These are phyloP conservation scores for Chaunax sp. DNA, from an alignment of 2,797 vertebrate species.

Conservation along the genomic window DNA sequence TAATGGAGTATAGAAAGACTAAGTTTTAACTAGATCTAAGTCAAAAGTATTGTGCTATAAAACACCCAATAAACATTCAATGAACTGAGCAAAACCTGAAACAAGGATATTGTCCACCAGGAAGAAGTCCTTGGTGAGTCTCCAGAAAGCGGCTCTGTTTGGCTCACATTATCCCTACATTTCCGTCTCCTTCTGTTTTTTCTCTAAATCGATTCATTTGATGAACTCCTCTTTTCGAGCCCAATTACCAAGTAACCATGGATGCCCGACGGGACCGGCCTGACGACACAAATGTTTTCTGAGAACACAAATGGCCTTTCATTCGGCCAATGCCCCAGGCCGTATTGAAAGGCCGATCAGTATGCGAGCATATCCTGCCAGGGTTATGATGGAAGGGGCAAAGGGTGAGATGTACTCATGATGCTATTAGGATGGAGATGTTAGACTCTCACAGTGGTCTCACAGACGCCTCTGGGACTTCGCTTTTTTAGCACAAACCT, in stretches of 20 bases:
- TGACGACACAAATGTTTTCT: conserved; percentile 50
- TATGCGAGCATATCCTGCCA: conserved; percentile 8
- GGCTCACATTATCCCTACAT: neutral
- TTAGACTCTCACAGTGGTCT: neutral
- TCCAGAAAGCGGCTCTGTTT: conserved; percentile 16
- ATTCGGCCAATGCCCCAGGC: conserved; percentile 40
- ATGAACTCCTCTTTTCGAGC: conserved; percentile 38
- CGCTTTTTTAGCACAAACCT: conserved; percentile 5
- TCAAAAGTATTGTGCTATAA: conserved; percentile 28
- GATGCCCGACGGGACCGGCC: conserved; percentile 62
- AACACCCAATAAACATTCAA: conserved; percentile 45
- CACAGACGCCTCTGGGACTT: no score
- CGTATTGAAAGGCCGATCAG: conserved; percentile 30
- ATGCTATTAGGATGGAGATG: neutral
- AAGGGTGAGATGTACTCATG: neutral
- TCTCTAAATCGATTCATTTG: conserved; percentile 50
- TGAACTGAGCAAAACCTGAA: conserved; percentile 12
- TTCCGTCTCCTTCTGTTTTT: conserved; percentile 10
- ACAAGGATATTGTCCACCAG: conserved; percentile 5
- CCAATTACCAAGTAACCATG: conserved; percentile 66
- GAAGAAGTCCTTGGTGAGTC: conserved; percentile 21
- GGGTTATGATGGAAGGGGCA: conserved; percentile 31
- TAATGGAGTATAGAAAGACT: neutral
- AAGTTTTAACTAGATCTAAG: conserved; percentile 7
- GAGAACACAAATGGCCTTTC: conserved; percentile 60